Evolutionary conservation across 2,113 vertebrate genomes (phyloP).

Genomic region (Hippocampus barbouri): DNA sequence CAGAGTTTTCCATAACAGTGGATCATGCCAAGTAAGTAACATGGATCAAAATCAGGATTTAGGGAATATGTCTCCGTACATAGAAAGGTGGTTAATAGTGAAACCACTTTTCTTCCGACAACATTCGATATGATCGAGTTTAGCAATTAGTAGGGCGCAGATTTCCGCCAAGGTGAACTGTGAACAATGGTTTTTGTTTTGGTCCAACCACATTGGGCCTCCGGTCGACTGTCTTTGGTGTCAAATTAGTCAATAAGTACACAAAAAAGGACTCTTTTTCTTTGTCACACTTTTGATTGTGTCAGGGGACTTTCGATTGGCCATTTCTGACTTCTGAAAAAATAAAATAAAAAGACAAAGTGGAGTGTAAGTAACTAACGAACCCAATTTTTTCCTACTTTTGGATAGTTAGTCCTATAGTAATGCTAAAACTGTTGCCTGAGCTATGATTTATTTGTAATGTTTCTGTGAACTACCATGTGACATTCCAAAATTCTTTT

Average conservation of each 20-base stretch:
- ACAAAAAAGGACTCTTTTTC: not conserved
- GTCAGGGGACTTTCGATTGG: no score
- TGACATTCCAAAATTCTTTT: not conserved
- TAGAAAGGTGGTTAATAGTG: not conserved
- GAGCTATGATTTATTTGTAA: no score
- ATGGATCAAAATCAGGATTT: not conserved
- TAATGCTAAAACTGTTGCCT: no score
- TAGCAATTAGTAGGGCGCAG: no score
- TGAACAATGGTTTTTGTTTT: not conserved
- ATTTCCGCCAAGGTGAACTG: no score
- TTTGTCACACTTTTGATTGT: not conserved
- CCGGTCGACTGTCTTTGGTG: not conserved
- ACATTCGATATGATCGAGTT: no score
- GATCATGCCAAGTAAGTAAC: slow-evolving; percentile 47
- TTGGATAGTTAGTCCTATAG: no score
- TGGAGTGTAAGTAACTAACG: no score
- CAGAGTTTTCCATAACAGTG: slow-evolving; percentile 8
- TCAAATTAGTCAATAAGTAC: not conserved
- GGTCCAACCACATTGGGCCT: not conserved
- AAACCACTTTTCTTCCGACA: not conserved
- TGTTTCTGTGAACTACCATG: not conserved
- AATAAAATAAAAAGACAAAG: no score
- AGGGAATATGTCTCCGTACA: not conserved
- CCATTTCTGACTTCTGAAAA: no score
- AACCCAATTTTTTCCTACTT: no score